phyloP scores from a whole-genome alignment of 2,113 vertebrate genomes.

The Gasterosteus aculeatus region DNA sequence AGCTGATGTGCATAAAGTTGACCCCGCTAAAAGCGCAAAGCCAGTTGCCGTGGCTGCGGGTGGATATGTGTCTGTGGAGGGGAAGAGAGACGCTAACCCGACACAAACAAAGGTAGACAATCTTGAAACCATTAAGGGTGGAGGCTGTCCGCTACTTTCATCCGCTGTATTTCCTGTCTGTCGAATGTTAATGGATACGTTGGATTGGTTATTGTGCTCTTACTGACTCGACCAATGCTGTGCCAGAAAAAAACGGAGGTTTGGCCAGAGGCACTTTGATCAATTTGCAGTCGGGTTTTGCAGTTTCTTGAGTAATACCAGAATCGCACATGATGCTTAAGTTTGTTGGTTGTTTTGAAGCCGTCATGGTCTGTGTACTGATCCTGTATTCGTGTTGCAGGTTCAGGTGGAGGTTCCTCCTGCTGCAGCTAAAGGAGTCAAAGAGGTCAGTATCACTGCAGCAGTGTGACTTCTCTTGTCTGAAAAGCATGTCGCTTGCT shows the following conservation, averaged over 20 bases:
- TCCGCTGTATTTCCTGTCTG: background rate
- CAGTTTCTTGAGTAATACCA: background rate
- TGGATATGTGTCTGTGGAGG: constrained; percentile 49
- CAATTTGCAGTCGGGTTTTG: background rate
- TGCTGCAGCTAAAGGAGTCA: constrained; percentile 42
- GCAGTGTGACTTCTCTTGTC: background rate
- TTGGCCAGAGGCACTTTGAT: background rate
- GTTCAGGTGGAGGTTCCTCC: constrained; percentile 73
- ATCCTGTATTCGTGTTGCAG: constrained; percentile 64
- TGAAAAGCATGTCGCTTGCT: constrained; percentile 47
- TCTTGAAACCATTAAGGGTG: background rate
- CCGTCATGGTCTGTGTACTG: background rate
- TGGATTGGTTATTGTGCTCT: background rate
- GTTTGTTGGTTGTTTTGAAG: background rate
- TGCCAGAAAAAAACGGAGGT: background rate
- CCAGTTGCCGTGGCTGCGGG: constrained; percentile 34
- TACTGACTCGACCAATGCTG: background rate
- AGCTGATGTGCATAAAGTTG: constrained; percentile 56
- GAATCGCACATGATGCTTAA: background rate
- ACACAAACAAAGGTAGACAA: constrained; percentile 57
- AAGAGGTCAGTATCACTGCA: constrained; percentile 60
- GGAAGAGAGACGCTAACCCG: constrained; percentile 47
- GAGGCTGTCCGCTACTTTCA: background rate
- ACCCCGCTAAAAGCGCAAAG: constrained; percentile 46
- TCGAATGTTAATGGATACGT: background rate